A percentile compares a stretch with the other conserved stretches of the same genome.
phyloP scores from a whole-genome alignment of 1,140 invertebrate genomes.

The Lepidurus apus region DNA sequence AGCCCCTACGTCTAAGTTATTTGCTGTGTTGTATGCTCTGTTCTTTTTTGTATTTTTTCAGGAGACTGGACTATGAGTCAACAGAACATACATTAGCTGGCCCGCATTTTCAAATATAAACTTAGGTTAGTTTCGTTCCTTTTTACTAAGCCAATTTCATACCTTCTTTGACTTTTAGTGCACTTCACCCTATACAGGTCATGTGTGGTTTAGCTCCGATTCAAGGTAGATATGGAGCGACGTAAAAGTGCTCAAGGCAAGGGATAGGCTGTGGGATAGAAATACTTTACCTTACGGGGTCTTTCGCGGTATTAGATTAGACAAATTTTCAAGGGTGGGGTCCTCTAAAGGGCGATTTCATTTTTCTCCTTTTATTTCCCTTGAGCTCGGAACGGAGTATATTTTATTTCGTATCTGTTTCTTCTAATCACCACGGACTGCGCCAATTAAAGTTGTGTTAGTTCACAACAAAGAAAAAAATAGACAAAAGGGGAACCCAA shows the following conservation, averaged over 20 bases:
- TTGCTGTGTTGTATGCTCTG: not conserved
- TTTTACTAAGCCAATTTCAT: not conserved
- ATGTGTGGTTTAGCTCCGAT: not conserved
- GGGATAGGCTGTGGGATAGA: not conserved
- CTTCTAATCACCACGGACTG: not conserved
- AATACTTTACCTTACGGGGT: not conserved
- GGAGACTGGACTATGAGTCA: not conserved
- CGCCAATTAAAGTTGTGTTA: not conserved
- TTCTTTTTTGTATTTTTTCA: not conserved
- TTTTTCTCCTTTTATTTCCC: not conserved
- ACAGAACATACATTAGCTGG: no score
- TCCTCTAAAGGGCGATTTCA: not conserved
- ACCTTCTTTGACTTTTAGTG: not conserved
- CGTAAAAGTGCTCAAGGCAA: not conserved
- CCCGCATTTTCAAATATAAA: no score
- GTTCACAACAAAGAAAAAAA: not conserved
- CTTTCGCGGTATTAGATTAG: not conserved
- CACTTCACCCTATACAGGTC: not conserved
- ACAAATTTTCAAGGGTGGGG: conserved; percentile 18
- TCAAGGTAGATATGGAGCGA: not conserved
- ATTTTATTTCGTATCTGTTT: not conserved
- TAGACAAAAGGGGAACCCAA: not conserved
- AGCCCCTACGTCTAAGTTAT: not conserved
- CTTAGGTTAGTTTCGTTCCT: no score
- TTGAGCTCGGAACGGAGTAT: not conserved